Percentiles rank a stretch among this genome's conserved stretches.
These are phyloP conservation scores for Limosa lapponica DNA, from an alignment of 2,797 vertebrate genomes.

Conservation along the genomic window DNA sequence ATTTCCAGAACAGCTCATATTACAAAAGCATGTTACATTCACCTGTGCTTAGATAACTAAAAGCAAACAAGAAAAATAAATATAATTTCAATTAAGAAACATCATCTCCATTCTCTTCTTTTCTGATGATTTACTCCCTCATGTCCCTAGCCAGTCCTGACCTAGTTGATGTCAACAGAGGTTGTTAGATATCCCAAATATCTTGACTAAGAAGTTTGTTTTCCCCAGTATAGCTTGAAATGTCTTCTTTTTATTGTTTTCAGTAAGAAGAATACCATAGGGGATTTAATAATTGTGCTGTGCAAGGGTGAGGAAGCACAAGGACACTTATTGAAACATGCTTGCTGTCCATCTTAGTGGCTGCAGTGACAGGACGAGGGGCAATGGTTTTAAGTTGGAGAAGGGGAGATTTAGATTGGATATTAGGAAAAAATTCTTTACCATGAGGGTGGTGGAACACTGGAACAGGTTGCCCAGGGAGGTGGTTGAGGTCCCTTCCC, in stretches of 20 bases:
- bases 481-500: no score
- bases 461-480: no score
- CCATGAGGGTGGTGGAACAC: no score
- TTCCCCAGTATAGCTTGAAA: neutral
- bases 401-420: no score
- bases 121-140: neutral
- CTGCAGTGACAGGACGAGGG: no score
- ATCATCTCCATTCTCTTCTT: neutral
- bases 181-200: neutral
- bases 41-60: neutral
- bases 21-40: neutral
- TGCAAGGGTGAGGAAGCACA: neutral
- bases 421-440: no score
- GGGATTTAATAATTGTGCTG: neutral
- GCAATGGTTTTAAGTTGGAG: no score
- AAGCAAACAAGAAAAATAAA: neutral
- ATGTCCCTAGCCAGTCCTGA: neutral
- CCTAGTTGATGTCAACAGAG: neutral
- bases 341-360: fast-evolving
- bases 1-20: neutral
- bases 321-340: neutral
- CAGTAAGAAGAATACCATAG: neutral
- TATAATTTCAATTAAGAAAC: neutral
- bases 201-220: neutral
- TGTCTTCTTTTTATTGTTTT: neutral